Evolutionary conservation across 2,888 invertebrate species (phyloP).

Genomic region (Pomacea canaliculata): DNA sequence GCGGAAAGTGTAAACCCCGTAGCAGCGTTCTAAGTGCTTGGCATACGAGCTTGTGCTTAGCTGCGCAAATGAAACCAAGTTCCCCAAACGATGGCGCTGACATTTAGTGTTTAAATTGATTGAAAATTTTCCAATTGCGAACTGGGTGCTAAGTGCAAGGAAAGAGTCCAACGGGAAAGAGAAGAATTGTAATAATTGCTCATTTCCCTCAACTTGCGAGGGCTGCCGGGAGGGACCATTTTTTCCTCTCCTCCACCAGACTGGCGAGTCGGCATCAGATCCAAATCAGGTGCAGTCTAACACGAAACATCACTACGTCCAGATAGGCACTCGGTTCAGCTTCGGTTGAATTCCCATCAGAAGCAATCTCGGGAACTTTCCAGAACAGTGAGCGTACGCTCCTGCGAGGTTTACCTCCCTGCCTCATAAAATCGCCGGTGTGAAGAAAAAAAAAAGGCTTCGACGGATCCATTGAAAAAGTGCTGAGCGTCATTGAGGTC

Average conservation of each 20-base stretch:
- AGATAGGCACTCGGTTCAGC: conserved; percentile 7
- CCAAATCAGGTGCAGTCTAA: conserved; percentile 12
- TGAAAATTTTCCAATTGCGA: conserved; percentile 11
- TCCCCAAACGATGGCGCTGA: conserved; percentile 13
- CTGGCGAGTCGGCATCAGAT: conserved; percentile 4
- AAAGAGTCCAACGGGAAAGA: conserved; percentile 1
- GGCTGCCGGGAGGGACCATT: conserved; percentile 1
- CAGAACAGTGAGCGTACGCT: no score
- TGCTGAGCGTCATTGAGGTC: no score
- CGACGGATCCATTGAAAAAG: no score
- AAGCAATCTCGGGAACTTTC: no score
- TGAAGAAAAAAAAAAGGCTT: no score
- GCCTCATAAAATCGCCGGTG: no score
- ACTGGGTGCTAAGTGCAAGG: conserved; percentile 22
- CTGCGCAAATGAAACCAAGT: conserved; percentile 25
- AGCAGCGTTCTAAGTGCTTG: conserved; percentile 18
- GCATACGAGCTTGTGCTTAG: conserved; percentile 15
- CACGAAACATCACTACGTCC: conserved; percentile 23
- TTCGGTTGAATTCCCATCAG: no score
- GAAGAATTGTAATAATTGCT: conserved; percentile 14
- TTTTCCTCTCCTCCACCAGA: neutral
- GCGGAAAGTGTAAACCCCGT: conserved; percentile 10
- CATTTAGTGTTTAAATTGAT: conserved; percentile 26
- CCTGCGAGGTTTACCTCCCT: no score
- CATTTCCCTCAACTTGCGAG: neutral